Evolutionary conservation across 2,113 vertebrate genomes (phyloP).

Genomic region (Protobothrops mucrosquamatus): DNA sequence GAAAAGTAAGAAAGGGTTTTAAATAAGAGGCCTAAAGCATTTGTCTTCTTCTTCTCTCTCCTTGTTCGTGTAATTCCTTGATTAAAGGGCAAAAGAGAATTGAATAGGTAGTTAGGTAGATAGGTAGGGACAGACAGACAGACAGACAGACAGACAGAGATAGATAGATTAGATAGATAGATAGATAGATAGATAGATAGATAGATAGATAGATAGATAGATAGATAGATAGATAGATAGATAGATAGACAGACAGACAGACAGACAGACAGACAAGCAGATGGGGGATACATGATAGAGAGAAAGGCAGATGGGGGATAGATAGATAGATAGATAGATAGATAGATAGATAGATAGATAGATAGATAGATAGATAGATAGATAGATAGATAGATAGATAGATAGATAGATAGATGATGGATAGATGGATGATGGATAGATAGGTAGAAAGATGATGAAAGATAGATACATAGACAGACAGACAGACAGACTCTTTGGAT

Average conservation of each 20-base stretch:
- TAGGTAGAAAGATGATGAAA: neutral
- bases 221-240: neutral
- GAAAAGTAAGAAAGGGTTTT: neutral
- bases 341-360: too few species aligned
- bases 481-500: neutral
- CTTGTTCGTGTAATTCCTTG: neutral
- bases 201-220: neutral
- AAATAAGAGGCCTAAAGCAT: neutral
- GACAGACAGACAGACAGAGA: neutral
- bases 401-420: neutral
- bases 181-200: too few species aligned
- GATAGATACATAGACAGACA: too few species aligned
- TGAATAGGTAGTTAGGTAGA: neutral
- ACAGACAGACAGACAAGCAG: too few species aligned
- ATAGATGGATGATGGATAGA: neutral
- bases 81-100: neutral
- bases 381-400: neutral
- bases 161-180: neutral
- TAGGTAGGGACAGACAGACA: neutral
- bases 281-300: too few species aligned
- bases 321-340: neutral
- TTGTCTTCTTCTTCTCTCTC: neutral
- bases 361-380: too few species aligned
- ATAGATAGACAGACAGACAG: too few species aligned
- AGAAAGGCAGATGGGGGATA: too few species aligned